Evolutionary conservation across 1,140 invertebrate genomes (phyloP), one percentile per base, ranked within the genome.

Genomic region (Daktulosphaira vitifoliae): DNA sequence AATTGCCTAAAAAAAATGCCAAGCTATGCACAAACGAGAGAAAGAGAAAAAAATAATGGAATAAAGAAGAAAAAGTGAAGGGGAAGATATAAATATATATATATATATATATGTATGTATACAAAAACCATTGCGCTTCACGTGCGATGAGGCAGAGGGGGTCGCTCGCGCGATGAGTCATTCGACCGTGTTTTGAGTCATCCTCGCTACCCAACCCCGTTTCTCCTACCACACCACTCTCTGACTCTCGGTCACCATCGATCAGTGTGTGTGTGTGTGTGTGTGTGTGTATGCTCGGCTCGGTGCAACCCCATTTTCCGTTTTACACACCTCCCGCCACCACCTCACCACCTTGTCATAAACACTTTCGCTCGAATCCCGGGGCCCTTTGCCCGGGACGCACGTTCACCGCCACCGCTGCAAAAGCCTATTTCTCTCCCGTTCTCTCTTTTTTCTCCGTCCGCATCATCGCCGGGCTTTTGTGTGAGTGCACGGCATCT

Each of bases 281-380:
- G 20, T 23, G n/a, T 18, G n/a, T 22, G 13, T 44, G 38, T 48
- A 25, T 22, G 64, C 42, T 8, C 33, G 18, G 25, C 22, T 53
- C 38, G 49, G 22, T 59, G 65, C 65, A 66, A 51, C 65, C 65
- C 65, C 65, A 54, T 66, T 51, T 66, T 53, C 50, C 50, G 38
- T 66, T 53, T 54, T 46, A 46, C 56, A 39, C 53, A n/a, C 42
- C 56, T 25, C 54, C n/a, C 16, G 11, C 16, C 13, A 13, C 15
- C 16, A 16, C n/a, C 11, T 26, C 56, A 15, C 62, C 52, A 22
- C 26, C 50, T 33, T 46, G 39, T 62, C 56, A 46, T 54, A 53
- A 54, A 53, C 65, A 66, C 50, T 66, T 53, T 54, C 65, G 50
- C 65, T 33, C 52, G 65, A 53, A 65, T 65, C 65, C 65, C 65